A percentile compares a stretch with the other conserved stretches of the same genome.
phyloP scores from a whole-genome alignment of 2,888 invertebrate species.

The Aphodius granarius region DNA sequence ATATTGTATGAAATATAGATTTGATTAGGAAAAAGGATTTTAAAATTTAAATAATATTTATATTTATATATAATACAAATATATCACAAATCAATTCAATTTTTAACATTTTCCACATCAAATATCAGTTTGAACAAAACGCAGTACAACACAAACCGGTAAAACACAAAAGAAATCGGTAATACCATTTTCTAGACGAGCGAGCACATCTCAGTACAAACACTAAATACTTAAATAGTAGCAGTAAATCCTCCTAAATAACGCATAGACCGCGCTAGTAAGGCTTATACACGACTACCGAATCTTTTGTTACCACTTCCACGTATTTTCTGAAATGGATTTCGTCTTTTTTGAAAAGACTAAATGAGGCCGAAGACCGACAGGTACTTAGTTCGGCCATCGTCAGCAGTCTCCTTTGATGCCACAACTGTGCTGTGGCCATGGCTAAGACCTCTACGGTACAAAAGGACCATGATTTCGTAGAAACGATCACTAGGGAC shows the following conservation, averaged over 20 bases:
- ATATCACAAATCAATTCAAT: too few relatives aligned
- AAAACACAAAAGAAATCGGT: not conserved
- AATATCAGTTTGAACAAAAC: too few relatives aligned
- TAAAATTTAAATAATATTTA: too few relatives aligned
- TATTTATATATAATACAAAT: too few relatives aligned
- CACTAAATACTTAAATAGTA: too few relatives aligned
- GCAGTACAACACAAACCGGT: too few relatives aligned
- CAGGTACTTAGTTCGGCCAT: not conserved
- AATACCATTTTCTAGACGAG: not conserved
- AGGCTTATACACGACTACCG: not conserved
- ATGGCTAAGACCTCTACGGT: not conserved
- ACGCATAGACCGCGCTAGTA: not conserved
- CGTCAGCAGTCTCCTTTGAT: not conserved
- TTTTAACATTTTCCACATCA: too few relatives aligned
- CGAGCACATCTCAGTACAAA: not conserved
- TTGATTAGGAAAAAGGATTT: too few relatives aligned
- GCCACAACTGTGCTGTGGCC: not conserved
- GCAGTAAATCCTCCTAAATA: not conserved
- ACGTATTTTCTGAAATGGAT: not conserved
- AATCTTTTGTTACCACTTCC: not conserved
- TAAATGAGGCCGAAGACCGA: not conserved
- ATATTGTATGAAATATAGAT: too few relatives aligned
- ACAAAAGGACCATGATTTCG: not conserved
- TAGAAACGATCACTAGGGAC: not conserved
- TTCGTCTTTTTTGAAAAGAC: not conserved